Evolutionary conservation across 2,888 invertebrate genomes (phyloP).

Genomic region (Pseudococcus viburni): DNA sequence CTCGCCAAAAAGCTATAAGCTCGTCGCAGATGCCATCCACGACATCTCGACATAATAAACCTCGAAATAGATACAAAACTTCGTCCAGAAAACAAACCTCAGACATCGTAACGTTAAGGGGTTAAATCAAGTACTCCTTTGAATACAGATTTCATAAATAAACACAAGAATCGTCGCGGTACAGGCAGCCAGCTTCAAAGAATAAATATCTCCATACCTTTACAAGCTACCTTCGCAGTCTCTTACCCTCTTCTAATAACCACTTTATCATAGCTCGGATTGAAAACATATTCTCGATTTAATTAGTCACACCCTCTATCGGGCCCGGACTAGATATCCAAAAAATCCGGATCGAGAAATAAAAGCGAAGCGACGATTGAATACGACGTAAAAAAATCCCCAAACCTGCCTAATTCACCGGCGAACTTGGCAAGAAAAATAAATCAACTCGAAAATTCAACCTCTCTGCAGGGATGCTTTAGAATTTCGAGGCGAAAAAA

Average conservation of each 20-base stretch:
- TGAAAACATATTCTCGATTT: slow-evolving; percentile 36
- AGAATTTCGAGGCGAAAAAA: slow-evolving; percentile 1
- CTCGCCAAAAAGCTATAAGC: background rate
- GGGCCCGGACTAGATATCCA: background rate
- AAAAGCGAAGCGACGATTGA: background rate
- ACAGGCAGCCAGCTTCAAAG: background rate
- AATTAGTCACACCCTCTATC: slow-evolving; percentile 37
- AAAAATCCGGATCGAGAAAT: background rate
- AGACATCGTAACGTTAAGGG: background rate
- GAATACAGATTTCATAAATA: background rate
- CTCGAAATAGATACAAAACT: background rate
- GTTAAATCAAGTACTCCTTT: background rate
- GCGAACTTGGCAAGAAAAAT: background rate
- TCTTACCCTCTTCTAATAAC: background rate
- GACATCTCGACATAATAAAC: background rate
- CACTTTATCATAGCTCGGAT: slow-evolving; percentile 21
- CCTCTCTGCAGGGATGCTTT: slow-evolving; percentile 27
- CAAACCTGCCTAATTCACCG: background rate
- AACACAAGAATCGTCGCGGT: background rate
- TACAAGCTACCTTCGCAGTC: background rate
- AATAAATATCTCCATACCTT: background rate
- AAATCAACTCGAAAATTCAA: slow-evolving; percentile 33
- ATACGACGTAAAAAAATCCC: background rate
- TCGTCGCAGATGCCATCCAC: background rate
- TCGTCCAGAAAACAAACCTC: background rate